Evolutionary conservation across 2,888 invertebrate species (phyloP), one percentile per base, ranked within the genome.

Genomic region (Unio delphinus): DNA sequence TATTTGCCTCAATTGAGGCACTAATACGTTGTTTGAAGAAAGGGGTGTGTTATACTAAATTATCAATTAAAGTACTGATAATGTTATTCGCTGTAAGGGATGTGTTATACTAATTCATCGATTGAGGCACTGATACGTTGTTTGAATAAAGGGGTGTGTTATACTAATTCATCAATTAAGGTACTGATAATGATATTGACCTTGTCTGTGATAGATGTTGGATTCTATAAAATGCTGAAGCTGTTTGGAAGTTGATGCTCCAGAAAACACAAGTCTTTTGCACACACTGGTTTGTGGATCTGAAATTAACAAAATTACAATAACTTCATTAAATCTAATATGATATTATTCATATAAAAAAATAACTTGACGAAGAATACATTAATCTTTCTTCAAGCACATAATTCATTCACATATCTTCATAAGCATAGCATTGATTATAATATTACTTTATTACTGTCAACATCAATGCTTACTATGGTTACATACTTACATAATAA

Each of bases 191-290:
- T 17, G 23, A 3, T 20, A 30, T 57, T 54, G 61, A 83, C 86
- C 89, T 80, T 89, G 89, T 79, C 90, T 83, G 76, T 90, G 90
- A 74, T 87, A 86, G 74, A 90, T 88, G 79, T 90, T 90, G 15
- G 89, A 80, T 67, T 90, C 88, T 34, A 90, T 81, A 76, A 89
- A 90, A 73, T 87, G 85, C 75, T 90, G 89, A 18, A 90, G 80
- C 71, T 90, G 89, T 64, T 77, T 78, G 61, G 89, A 88, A 23
- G 84, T 86, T 8, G 90, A 89, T 3, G 89, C 83, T 45, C 86
- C 88, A 72, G 89, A 89, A 71, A 85, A 89, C 55, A 90, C 90
- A 30, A 90, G 79, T 55, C 84, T 81, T 77, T 88, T 89, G 74
- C 83, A 85, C 30, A 89, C 80, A 56, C 81, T 78, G 26, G 79